phyloP scores from a whole-genome alignment of 1,140 invertebrate species.

The Atta cephalotes region DNA sequence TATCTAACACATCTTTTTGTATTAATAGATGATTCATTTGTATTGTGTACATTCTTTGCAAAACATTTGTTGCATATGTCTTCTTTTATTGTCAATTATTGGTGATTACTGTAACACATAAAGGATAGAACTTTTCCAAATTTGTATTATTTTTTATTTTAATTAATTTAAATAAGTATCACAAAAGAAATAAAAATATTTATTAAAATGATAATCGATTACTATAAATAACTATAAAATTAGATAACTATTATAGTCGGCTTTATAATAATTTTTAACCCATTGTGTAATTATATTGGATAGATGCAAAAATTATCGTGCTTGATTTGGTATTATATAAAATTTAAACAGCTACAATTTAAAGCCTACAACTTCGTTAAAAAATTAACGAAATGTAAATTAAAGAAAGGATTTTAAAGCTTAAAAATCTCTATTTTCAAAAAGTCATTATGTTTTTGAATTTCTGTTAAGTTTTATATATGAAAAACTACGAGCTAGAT shows the following conservation, averaged over 20 bases:
- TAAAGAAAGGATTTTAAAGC: too few relatives aligned
- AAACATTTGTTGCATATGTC: neutral
- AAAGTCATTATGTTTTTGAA: too few relatives aligned
- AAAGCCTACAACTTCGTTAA: too few relatives aligned
- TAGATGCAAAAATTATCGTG: too few relatives aligned
- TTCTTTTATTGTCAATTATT: neutral
- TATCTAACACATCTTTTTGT: neutral
- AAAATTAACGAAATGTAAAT: too few relatives aligned
- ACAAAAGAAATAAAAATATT: neutral
- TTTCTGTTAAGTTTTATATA: too few relatives aligned
- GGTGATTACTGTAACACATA: neutral
- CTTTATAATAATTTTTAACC: neutral
- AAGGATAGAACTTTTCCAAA: neutral
- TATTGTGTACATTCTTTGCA: neutral
- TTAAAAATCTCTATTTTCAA: too few relatives aligned
- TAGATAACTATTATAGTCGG: neutral
- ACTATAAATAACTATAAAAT: too few relatives aligned
- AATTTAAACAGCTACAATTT: too few relatives aligned
- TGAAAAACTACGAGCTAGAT: too few relatives aligned
- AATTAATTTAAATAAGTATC: neutral
- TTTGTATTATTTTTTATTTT: neutral
- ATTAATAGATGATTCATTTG: neutral
- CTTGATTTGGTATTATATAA: too few relatives aligned
- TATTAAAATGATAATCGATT: neutral
- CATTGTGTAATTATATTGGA: too few relatives aligned